Percentiles rank a stretch among this genome's conserved stretches.
phyloP scores from a whole-genome alignment of 2,797 vertebrate species.

The Agapornis canus region DNA sequence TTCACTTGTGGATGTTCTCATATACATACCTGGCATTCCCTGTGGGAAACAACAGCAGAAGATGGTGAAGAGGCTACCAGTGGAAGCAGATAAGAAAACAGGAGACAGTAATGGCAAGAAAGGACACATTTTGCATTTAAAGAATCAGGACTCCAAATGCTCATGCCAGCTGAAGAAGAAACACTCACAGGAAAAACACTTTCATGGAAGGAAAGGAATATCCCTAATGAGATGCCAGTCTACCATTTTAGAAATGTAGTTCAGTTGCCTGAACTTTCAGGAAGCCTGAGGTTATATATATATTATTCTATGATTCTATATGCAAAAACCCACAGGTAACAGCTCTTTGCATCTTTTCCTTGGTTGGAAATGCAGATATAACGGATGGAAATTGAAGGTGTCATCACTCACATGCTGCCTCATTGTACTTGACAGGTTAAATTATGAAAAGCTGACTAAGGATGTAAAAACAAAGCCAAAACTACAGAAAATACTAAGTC shows the following conservation, averaged over 20 bases:
- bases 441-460: not conserved
- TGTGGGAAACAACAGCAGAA: not conserved
- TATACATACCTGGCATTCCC: accelerated
- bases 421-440: not conserved
- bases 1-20: not conserved
- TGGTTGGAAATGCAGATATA: not conserved
- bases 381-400: not conserved
- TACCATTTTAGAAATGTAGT: not conserved
- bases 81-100: not conserved
- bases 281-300: not conserved
- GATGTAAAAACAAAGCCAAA: not conserved
- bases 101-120: not conserved
- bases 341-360: not conserved
- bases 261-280: not conserved
- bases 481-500: not conserved
- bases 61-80: not conserved
- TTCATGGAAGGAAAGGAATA: not conserved
- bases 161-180: not conserved
- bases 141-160: not conserved
- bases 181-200: not conserved
- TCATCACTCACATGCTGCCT: not conserved
- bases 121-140: not conserved
- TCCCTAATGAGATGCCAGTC: not conserved
- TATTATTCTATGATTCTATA: not conserved
- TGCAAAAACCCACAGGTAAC: not conserved